These are phyloP conservation scores for Sanderia malayensis DNA, from an alignment of 30 jellyfish, hydroid and myxozoan species.

Conservation along the genomic window DNA sequence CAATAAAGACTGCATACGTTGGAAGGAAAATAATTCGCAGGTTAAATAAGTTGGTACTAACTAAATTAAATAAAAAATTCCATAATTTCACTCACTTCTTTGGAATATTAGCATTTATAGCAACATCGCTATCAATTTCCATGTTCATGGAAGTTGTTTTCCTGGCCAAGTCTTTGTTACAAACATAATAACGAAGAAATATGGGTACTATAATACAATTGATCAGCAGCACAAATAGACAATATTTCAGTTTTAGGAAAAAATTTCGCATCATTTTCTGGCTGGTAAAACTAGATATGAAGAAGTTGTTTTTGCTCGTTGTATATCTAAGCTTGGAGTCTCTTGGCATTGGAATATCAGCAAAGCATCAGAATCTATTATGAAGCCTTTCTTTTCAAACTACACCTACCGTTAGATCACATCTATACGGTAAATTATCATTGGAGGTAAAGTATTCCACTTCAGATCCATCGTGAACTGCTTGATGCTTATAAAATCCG, in stretches of 20 bases:
- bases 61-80: background rate
- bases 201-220: slow-evolving; percentile 74
- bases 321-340: no score
- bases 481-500: no score
- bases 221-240: slow-evolving; percentile 22
- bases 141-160: background rate
- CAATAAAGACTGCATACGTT: no score
- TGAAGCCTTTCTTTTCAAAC: no score
- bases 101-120: background rate
- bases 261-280: slow-evolving; percentile 59
- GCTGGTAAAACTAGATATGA: background rate
- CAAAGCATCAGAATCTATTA: no score
- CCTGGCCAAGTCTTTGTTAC: slow-evolving; percentile 6
- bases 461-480: no score
- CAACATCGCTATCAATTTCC: background rate
- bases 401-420: no score
- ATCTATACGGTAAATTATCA: no score
- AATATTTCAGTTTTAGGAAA: slow-evolving; percentile 38
- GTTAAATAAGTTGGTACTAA: no score
- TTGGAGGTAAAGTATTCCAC: no score
- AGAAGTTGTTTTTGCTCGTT: background rate
- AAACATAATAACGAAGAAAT: slow-evolving; percentile 48
- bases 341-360: no score
- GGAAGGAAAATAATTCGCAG: no score
- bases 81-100: background rate